Base-by-base conservation (phyloP, 1,140 invertebrate species). In the Semibalanus balanoides region DNA sequence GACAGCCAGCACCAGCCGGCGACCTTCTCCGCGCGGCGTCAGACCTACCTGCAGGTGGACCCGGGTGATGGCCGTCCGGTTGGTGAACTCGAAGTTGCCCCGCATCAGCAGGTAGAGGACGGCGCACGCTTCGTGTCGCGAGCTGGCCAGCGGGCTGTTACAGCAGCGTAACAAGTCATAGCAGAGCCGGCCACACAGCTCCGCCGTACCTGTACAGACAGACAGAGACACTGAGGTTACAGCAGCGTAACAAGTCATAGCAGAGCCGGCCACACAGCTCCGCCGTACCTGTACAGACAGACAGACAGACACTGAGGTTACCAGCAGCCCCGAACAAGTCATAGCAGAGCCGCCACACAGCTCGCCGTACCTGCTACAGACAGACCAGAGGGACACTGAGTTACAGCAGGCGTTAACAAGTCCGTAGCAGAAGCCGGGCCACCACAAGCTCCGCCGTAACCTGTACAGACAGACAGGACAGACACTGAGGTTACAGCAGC, bases 61-160 rank as follows among this genome's bases (percentile, higher is more conserved):
- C 79, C 95, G 86, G 0, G 93, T 95, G 64, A 96, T 86, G 76
- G 91, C 91, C 80, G 92, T 92, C 72, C 91, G 87, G 73, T 89
- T 87, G 30, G 90, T 92, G 81, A 93, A 94, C 82, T 96, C 93
- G 86, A 94, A 96, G 85, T 96, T 97, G 81, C 92, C 93, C 77
- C 94, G 88, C 93, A 97, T 95, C 30, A 97, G 86, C 64, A 96
- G 85, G 85, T 97, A 97, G 0, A 97, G 85, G 17, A 95, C 88
- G 76, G 93, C 93, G 81, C 93, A 94, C 0, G 94, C 92, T 83
- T 96, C 94, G 80, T 94, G 91, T 40, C 95, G 87, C 51, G 94
- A 88, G 74, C 88, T 89, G 76, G 89, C 88, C 77, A 94, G 85
- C 74, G 91, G 88, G 82, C 91, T 93, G 81, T 92, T 92, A 82